Percentiles rank a stretch among this genome's conserved stretches.
These are phyloP conservation scores for Tachysurus fulvidraco DNA, from an alignment of 2,113 vertebrate species.

Conservation along the genomic window DNA sequence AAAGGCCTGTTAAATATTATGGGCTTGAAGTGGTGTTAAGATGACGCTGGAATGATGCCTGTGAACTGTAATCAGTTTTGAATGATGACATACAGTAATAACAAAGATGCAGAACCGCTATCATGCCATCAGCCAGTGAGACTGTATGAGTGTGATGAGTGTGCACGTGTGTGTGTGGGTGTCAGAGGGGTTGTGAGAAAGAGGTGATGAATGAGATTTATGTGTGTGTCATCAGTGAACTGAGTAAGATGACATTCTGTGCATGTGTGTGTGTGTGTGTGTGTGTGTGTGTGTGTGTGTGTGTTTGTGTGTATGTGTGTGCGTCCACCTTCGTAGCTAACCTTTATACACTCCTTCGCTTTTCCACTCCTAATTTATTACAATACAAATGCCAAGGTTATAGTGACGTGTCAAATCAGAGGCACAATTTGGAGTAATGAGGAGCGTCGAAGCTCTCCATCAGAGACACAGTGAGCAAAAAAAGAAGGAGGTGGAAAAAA, in stretches of 20 bases:
- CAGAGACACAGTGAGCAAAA: slow-evolving; percentile 43
- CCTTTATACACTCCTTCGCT: slow-evolving; percentile 30
- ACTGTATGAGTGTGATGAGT: slow-evolving; percentile 1
- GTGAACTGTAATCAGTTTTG: slow-evolving; percentile 31
- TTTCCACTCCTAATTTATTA: slow-evolving; percentile 42
- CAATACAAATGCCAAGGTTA: slow-evolving; percentile 50
- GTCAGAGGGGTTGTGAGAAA: not conserved
- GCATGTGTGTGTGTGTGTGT: not conserved
- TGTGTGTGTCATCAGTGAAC: not conserved
- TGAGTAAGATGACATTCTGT: slow-evolving; percentile 13
- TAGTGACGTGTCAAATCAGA: slow-evolving; percentile 56
- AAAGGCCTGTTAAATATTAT: slow-evolving; percentile 48
- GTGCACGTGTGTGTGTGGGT: not conserved
- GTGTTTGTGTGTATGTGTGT: not conserved
- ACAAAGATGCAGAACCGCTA: slow-evolving; percentile 31
- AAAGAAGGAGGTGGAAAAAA: slow-evolving; percentile 26
- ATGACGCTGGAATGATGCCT: slow-evolving; percentile 15
- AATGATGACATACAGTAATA: slow-evolving; percentile 43
- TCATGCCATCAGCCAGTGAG: not conserved
- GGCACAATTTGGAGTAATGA: slow-evolving; percentile 54
- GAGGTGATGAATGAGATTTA: slow-evolving; percentile 19
- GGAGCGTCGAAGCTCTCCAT: slow-evolving; percentile 46
- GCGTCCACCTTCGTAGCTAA: slow-evolving; percentile 13
- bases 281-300: slow-evolving; percentile 2
- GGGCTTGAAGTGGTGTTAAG: not conserved